Evolutionary conservation across 2,888 invertebrate genomes (phyloP).

Genomic region (Muschampia staudingeri): DNA sequence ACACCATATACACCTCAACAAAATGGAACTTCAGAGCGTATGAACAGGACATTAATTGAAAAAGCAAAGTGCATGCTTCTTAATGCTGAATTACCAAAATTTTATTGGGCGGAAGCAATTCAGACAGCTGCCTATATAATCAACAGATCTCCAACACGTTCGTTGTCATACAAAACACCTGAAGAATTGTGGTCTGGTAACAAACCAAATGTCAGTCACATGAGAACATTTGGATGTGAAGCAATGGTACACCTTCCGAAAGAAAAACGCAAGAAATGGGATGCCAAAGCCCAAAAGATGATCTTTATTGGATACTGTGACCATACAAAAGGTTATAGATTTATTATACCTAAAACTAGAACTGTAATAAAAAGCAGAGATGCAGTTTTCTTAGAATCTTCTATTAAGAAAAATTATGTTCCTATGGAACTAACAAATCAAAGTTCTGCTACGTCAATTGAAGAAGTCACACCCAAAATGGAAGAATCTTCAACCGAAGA

Average conservation of each 20-base stretch:
- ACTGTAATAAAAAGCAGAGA: conserved; percentile 45
- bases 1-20: neutral
- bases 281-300: conserved; percentile 70
- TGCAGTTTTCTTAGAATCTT: conserved; percentile 51
- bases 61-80: neutral
- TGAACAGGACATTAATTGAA: neutral
- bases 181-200: conserved; percentile 74
- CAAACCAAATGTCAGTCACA: conserved; percentile 72
- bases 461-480: too few relatives aligned
- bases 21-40: neutral
- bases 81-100: neutral
- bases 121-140: neutral
- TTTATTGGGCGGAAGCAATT: neutral
- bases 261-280: conserved; percentile 62
- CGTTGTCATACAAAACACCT: conserved; percentile 61
- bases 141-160: conserved; percentile 55
- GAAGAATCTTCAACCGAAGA: neutral
- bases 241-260: conserved; percentile 65
- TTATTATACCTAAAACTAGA: conserved; percentile 53
- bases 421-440: conserved; percentile 24
- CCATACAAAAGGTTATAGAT: conserved; percentile 69
- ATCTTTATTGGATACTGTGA: conserved; percentile 76
- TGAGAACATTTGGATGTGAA: conserved; percentile 74
- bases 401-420: conserved; percentile 46
- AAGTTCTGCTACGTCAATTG: too few relatives aligned